Base-by-base conservation (phyloP, 2,113 vertebrate species). In the Mobula birostris region DNA sequence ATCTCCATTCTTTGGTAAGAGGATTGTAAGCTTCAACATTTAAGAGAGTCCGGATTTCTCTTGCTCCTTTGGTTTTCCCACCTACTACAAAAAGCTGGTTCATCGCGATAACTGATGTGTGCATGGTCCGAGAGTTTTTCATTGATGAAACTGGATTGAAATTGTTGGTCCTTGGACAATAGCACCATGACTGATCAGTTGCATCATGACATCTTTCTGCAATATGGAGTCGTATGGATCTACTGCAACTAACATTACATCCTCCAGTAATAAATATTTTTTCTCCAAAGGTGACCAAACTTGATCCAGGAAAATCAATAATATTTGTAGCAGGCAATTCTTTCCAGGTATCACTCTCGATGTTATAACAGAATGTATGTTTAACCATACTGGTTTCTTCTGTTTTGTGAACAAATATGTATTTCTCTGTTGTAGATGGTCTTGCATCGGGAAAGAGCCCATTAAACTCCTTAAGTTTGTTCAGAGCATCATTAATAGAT, bases 381-480 rank as follows among this genome's bases (percentile, higher is more conserved):
- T 95, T 96, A 36, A 96, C 97, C 95, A 97, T 97, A 92, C 97
- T 96, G 29, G 97, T 97, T 96, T 98, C 98, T 94, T 98, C 98
- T 0, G 98, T 99, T 97, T 99, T 99, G 96, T 98, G 98, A 95
- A 99, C 98, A 95, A 98, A 98, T 95, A 99, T 99, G 5, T 99
- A 99, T 95, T 98, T 98, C 96, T 98, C 97, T 1, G 97, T 98
- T 94, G 99, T 99, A 94, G 98, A 97, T 48, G 97, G 97, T 63
- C 99, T 97, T 94, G 99, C 98, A 36, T 99, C 98, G 11, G 96
- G 96, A 95, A 98, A 98, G 70, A 99, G 95, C 17, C 98, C 98
- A 2, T 96, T 95, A 32, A 97, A 97, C 56, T 96, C 95, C 21
- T 96, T 96, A 91, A 98, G 97, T 94, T 95, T 96, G 95, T 95